Conservation (phyloP, 2,113 vertebrate genomes). For the Gallinago paraguaiae region DNA sequence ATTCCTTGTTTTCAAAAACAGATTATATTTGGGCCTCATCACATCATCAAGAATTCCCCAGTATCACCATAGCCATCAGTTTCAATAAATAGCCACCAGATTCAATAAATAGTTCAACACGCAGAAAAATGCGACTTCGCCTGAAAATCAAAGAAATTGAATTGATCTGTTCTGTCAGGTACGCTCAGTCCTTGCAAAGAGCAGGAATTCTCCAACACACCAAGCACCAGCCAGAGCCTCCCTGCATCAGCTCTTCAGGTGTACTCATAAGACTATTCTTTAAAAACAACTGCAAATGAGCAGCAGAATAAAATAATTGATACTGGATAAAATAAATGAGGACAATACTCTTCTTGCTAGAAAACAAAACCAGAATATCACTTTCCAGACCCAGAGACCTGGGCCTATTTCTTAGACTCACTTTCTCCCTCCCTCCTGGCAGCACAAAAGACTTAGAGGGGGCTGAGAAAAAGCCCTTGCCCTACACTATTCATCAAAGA, state of each 20-base stretch:
- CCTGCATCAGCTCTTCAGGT: neutral
- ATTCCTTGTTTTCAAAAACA: neutral
- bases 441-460: neutral
- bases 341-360: neutral
- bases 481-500: neutral
- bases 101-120: neutral
- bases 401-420: neutral
- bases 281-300: neutral
- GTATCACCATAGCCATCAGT: neutral
- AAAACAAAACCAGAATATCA: neutral
- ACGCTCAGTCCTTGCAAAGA: neutral
- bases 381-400: neutral
- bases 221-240: neutral
- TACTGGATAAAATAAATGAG: neutral
- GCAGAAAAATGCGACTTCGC: neutral
- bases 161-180: neutral
- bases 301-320: neutral
- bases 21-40: neutral
- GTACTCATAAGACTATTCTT: neutral
- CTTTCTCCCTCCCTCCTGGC: neutral
- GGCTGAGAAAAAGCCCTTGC: neutral
- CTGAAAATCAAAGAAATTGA: neutral
- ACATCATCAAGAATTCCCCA: neutral
- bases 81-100: neutral
- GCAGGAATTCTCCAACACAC: neutral